These are phyloP conservation scores for Podarcis raffonei DNA, from an alignment of 2,113 vertebrate species.

Conservation along the genomic window DNA sequence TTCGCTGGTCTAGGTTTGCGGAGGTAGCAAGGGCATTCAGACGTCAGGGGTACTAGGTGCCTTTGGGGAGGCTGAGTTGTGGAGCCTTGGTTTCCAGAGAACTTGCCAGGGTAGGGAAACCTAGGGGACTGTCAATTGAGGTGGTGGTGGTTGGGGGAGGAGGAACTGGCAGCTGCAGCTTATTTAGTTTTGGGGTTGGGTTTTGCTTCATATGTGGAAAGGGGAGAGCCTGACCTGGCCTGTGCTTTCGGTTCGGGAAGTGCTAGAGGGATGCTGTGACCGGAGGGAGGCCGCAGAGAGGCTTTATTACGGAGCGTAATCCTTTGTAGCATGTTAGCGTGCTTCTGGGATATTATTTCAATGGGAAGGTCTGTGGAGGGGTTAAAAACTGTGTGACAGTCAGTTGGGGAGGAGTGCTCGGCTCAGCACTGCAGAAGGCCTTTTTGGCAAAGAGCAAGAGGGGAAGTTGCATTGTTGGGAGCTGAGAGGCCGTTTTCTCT, in stretches of 20 bases:
- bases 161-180: not conserved
- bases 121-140: too few relatives aligned
- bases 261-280: not conserved
- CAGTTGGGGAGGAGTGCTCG: not conserved
- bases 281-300: too few relatives aligned
- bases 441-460: not conserved
- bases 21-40: not conserved
- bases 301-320: not conserved
- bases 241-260: too few relatives aligned
- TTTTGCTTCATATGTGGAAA: not conserved
- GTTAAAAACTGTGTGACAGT: not conserved
- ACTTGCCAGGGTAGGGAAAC: not conserved
- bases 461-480: not conserved
- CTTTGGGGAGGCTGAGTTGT: not conserved
- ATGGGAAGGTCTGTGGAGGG: not conserved
- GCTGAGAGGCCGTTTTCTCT: not conserved
- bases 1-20: conserved; percentile 1
- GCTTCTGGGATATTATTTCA: not conserved
- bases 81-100: not conserved
- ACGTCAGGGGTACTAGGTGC: not conserved
- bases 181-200: too few relatives aligned
- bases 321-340: not conserved
- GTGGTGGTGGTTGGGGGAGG: not conserved
- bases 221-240: not conserved
- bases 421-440: not conserved